phyloP scores from a whole-genome alignment of 2,888 invertebrate genomes.

The Helleia helle region DNA sequence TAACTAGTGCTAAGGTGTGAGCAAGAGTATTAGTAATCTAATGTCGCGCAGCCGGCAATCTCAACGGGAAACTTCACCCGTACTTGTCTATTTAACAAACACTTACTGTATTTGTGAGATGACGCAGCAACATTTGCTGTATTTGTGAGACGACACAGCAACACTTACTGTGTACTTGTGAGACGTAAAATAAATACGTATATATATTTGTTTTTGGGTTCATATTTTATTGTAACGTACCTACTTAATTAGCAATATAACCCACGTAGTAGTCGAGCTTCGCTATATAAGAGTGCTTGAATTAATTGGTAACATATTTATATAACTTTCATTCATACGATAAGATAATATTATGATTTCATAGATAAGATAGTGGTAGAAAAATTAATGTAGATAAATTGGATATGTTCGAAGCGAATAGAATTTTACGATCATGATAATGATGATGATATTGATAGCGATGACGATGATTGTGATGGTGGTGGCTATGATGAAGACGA shows the following conservation, averaged over 20 bases:
- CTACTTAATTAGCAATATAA: conserved; percentile 6
- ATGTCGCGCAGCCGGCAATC: conserved; percentile 8
- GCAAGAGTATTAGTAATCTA: conserved; percentile 7
- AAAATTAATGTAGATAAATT: too few species aligned
- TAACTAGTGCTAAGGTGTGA: conserved; percentile 6
- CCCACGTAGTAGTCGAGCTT: not conserved
- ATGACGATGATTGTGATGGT: too few species aligned
- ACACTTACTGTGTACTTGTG: conserved; percentile 4
- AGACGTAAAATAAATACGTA: conserved; percentile 5
- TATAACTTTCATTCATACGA: not conserved
- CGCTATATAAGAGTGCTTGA: not conserved
- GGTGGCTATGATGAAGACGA: too few species aligned
- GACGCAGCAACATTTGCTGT: not conserved
- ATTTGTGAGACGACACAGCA: conserved; percentile 8
- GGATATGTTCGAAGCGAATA: too few species aligned
- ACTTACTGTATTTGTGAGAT: conserved; percentile 7
- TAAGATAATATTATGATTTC: too few species aligned
- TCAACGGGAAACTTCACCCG: conserved; percentile 11
- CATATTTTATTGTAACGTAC: not conserved
- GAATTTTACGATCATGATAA: too few species aligned
- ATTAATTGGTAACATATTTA: conserved; percentile 6
- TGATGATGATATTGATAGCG: too few species aligned
- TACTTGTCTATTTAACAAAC: conserved; percentile 14
- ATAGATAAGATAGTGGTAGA: too few species aligned
- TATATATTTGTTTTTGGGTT: not conserved